Percentiles rank a stretch among this genome's conserved stretches.
These are phyloP conservation scores for Smutsia gigantea DNA, from an alignment of 2,797 vertebrate species.

Conservation along the genomic window DNA sequence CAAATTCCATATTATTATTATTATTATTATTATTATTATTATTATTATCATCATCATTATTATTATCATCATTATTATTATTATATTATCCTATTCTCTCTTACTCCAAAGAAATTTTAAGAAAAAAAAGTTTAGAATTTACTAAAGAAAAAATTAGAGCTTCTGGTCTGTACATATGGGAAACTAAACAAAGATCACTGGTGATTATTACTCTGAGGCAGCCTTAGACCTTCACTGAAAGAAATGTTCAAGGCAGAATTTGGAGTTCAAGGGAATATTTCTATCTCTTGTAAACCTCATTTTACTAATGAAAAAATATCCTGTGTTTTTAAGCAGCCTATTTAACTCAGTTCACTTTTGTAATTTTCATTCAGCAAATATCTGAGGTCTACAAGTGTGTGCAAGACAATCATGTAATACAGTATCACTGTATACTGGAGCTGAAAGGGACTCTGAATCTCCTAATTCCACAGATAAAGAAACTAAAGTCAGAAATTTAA, in stretches of 20 bases:
- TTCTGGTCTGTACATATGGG: not conserved
- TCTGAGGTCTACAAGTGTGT: not conserved
- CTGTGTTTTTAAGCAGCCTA: constrained; percentile 22
- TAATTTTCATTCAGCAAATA: constrained; percentile 44
- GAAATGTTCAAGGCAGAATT: constrained; percentile 13
- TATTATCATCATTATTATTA: no score
- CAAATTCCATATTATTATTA: not conserved
- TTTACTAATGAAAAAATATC: constrained; percentile 23
- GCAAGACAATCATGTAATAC: not conserved
- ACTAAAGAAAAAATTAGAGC: not conserved
- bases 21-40: no score
- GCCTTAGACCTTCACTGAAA: constrained; percentile 25
- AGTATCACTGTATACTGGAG: not conserved
- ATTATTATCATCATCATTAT: no score
- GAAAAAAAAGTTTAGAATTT: constrained; percentile 26
- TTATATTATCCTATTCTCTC: not conserved
- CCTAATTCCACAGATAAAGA: constrained; percentile 7
- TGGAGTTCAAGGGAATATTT: not conserved
- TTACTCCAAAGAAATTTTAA: not conserved
- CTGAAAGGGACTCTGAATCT: not conserved
- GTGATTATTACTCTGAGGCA: not conserved
- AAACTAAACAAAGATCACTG: constrained; percentile 11
- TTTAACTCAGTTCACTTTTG: constrained; percentile 50
- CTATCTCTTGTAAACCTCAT: not conserved
- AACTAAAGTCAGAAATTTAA: not conserved